These are phyloP conservation scores for Cepaea hortensis DNA, from an alignment of 2,888 invertebrate genomes.

Conservation along the genomic window DNA sequence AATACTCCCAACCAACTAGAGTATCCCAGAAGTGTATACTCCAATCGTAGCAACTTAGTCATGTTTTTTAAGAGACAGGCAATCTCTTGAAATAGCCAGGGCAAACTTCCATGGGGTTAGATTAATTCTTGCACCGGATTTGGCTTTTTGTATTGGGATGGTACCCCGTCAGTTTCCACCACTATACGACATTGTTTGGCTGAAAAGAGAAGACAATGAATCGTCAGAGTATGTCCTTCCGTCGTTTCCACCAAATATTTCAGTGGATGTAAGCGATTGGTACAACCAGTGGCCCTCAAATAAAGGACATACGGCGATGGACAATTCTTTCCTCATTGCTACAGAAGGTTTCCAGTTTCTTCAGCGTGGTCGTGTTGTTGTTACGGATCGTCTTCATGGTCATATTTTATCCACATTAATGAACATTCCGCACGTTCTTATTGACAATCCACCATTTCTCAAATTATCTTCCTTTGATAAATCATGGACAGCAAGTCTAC, in stretches of 20 bases:
- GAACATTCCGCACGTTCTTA: conserved; percentile 21
- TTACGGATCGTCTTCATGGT: conserved; percentile 57
- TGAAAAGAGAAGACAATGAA: conserved; percentile 50
- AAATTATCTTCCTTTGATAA: conserved; percentile 44
- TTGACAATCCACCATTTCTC: conserved; percentile 21
- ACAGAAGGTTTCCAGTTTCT: conserved; percentile 51
- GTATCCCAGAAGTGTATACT: background rate
- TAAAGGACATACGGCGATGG: conserved; percentile 43
- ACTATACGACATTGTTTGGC: conserved; percentile 54
- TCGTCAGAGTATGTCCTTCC: conserved; percentile 36
- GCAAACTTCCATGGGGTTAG: conserved; percentile 45
- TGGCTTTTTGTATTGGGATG: conserved; percentile 44
- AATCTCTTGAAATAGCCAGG: conserved; percentile 34
- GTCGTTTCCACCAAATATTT: conserved; percentile 35
- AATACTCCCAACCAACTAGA: background rate
- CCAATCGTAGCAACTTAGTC: conserved; percentile 32
- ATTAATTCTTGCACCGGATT: conserved; percentile 45
- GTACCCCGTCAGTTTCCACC: conserved; percentile 52
- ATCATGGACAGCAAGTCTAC: conserved; percentile 41
- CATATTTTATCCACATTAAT: conserved; percentile 43
- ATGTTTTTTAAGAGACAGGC: conserved; percentile 50
- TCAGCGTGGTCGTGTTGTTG: conserved; percentile 54
- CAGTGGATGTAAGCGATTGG: conserved; percentile 49
- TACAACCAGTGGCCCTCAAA: conserved; percentile 38
- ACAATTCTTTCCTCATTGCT: conserved; percentile 46